Evolutionary conservation across 2,888 invertebrate species (phyloP), one percentile per base, ranked within the genome.

Genomic region (Drosophila eohydei): DNA sequence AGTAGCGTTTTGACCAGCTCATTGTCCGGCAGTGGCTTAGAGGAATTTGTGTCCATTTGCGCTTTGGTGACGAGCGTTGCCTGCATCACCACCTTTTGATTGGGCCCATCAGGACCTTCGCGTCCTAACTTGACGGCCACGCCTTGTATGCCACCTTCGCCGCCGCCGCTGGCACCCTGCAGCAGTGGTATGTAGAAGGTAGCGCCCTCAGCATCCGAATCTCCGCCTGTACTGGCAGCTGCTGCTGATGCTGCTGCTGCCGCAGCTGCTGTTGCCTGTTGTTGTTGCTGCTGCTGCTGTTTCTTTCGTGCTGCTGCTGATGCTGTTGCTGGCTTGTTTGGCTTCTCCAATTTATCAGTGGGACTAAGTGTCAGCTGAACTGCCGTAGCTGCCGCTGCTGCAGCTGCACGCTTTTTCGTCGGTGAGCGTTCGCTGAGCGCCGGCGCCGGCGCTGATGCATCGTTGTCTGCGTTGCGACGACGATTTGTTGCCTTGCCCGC

Each of bases 61-160:
- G 95, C 94, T 88, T 95, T 95, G 1, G 95, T 95, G 11, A 95
- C 95, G 12, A 95, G 90, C 58, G 95, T 95, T 0, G 95, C 95
- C 75, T 94, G 94, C 93, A 95, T 94, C 3, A 93, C 92, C 14
- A 95, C 95, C 71, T 94, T 93, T 64, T 95, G 95, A 87, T 95
- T 95, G 0, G 95, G 94, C 4, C 95, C 95, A 44, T 94, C 94
- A 1, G 94, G 94, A 3, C 95, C 95, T 81, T 95, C 95, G 0
- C 95, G 94, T 0, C 95, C 95, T 41, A 95, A 88, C 86, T 95
- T 95, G 2, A 95, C 95, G 2, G 95, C 95, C 0, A 95, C 95
- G 1, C 95, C 95, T 80, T 95, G 95, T 67, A 95, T 95, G 16
- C 94, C 94, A 32, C 92, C 90, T 61, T 91, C 90, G 40, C 91